A percentile compares a stretch with the other conserved stretches of the same genome.
These are phyloP conservation scores for Oscheius sp. DNA, from an alignment of 2,888 invertebrate species.

Conservation along the genomic window DNA sequence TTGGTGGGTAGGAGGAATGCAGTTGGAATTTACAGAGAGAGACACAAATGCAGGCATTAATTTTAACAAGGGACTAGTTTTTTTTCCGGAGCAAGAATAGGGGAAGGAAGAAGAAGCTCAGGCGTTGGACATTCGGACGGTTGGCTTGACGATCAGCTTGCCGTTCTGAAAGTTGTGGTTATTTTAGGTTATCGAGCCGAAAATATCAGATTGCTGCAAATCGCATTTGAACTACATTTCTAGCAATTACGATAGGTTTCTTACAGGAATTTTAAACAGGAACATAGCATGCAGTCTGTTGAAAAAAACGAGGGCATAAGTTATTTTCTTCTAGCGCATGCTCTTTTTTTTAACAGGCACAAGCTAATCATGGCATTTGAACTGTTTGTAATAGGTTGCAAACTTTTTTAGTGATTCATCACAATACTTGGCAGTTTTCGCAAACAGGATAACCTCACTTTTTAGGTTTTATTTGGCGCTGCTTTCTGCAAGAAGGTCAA, in stretches of 20 bases:
- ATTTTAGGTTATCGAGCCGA: background rate
- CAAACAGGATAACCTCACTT: no score
- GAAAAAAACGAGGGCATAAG: no score
- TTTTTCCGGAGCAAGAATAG: background rate
- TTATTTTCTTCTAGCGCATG: no score
- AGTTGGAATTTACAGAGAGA: background rate
- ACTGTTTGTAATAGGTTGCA: no score
- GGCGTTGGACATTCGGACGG: conserved; percentile 42
- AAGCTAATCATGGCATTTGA: no score
- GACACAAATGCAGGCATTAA: background rate
- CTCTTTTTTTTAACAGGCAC: no score
- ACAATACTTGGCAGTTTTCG: no score
- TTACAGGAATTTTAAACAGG: no score
- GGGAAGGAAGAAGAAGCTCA: background rate
- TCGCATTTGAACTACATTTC: background rate
- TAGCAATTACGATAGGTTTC: background rate
- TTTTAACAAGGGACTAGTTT: background rate
- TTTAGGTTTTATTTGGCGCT: no score
- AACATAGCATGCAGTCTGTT: no score
- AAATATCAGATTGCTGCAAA: background rate
- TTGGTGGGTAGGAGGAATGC: background rate
- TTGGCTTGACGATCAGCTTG: conserved; percentile 59
- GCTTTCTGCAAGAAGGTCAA: no score
- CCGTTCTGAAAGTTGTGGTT: conserved; percentile 47
- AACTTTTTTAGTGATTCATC: no score